Conservation (phyloP, 2,888 invertebrate species). For the Aplocera efformata region DNA sequence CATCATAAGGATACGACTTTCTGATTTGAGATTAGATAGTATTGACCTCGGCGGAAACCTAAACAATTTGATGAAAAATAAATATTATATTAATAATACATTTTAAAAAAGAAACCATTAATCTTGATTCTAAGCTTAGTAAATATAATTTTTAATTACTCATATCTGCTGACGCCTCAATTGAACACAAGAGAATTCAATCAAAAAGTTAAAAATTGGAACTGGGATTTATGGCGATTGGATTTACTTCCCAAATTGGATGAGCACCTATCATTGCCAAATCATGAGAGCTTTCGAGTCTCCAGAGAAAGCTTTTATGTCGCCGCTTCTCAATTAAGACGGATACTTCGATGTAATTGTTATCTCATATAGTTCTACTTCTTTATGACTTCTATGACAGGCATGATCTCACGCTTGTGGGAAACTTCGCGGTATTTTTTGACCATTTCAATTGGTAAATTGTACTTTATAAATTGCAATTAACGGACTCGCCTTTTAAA, state of each 20-base stretch:
- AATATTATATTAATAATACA: no score
- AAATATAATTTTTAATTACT: no score
- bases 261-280: conserved; percentile 14
- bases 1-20: conserved; percentile 12
- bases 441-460: conserved; percentile 22
- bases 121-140: not conserved
- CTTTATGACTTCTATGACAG: conserved; percentile 12
- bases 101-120: no score
- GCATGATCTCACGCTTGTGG: conserved; percentile 26
- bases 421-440: conserved; percentile 21
- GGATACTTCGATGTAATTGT: conserved; percentile 22
- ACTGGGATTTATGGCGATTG: conserved; percentile 8
- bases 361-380: conserved; percentile 13
- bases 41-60: no score
- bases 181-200: conserved; percentile 10
- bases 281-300: conserved; percentile 15
- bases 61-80: no score
- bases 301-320: conserved; percentile 15
- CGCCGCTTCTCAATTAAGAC: conserved; percentile 22
- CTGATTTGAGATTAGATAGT: no score
- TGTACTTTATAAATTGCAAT: conserved; percentile 21
- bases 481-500: conserved; percentile 12
- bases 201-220: conserved; percentile 9
- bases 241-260: conserved; percentile 11
- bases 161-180: conserved; percentile 9